A percentile compares a stretch with the other conserved stretches of the same genome.
phyloP scores from a whole-genome alignment of 2,888 invertebrate genomes.

The Acrobasis suavella region DNA sequence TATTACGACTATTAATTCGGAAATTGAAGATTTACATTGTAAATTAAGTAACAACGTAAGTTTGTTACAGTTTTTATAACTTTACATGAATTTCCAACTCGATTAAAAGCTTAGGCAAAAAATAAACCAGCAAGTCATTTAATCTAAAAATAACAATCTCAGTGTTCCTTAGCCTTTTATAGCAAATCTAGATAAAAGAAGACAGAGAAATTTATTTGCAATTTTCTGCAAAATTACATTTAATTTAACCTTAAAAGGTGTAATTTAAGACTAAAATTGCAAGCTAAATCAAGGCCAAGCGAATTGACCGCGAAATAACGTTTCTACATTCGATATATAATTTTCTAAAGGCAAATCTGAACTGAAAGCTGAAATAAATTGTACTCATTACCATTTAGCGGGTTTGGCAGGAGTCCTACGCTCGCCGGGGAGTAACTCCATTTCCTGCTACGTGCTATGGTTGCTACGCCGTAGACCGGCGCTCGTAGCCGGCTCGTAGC shows the following conservation, averaged over 20 bases:
- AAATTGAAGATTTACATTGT: too few species aligned
- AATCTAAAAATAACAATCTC: too few species aligned
- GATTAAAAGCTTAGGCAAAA: too few species aligned
- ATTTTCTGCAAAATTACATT: neutral
- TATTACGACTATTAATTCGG: too few species aligned
- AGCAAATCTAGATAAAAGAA: neutral
- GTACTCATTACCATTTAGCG: conserved; percentile 68
- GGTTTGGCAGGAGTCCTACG: conserved; percentile 68
- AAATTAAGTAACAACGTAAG: too few species aligned
- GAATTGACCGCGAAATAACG: conserved; percentile 17
- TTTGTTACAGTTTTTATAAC: too few species aligned
- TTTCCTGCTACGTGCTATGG: conserved; percentile 74
- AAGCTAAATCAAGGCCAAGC: conserved; percentile 7
- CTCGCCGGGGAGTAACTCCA: conserved; percentile 66
- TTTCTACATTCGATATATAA: conserved; percentile 24
- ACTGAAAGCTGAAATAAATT: conserved; percentile 52
- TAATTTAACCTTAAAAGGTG: neutral
- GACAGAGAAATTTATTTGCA: neutral
- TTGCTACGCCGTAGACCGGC: conserved; percentile 56
- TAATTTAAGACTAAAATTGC: neutral
- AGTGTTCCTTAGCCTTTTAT: too few species aligned
- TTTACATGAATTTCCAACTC: too few species aligned
- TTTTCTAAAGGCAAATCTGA: conserved; percentile 37
- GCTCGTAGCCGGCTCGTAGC: conserved; percentile 48
- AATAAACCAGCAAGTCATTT: too few species aligned